phyloP scores from a whole-genome alignment of 30 jellyfish, hydroid and myxozoan species.

The Cassiopea xamachana region DNA sequence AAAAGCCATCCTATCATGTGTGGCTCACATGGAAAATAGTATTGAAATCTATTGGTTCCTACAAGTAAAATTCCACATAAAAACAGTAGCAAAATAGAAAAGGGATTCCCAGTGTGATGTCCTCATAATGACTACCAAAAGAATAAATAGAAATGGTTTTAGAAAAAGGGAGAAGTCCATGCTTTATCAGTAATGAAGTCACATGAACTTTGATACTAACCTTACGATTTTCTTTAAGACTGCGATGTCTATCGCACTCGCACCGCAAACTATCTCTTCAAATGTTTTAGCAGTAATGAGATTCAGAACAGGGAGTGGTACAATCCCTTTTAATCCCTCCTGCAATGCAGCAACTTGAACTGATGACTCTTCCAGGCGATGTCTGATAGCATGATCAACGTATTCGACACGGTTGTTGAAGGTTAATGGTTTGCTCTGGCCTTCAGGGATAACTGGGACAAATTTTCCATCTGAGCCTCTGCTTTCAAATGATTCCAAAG shows the following conservation, averaged over 20 bases:
- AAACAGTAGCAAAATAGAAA: too few species aligned
- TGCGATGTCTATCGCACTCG: constrained; percentile 70
- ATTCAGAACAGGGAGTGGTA: constrained; percentile 82
- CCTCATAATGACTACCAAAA: too few species aligned
- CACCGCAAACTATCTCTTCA: constrained; percentile 93
- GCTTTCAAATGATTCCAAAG: constrained; percentile 87
- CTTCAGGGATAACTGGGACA: constrained; percentile 88
- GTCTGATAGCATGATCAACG: constrained; percentile 70
- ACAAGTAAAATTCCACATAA: too few species aligned
- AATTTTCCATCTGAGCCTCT: constrained; percentile 88
- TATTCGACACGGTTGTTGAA: constrained; percentile 76
- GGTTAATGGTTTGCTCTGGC: constrained; percentile 78
- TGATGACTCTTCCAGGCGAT: constrained; percentile 80
- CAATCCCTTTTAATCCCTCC: constrained; percentile 82
- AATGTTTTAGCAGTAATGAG: constrained; percentile 81
- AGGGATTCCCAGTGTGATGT: too few species aligned
- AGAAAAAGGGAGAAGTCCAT: too few species aligned
- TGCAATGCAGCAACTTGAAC: constrained; percentile 74
- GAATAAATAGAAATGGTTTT: too few species aligned
- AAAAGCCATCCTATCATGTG: too few species aligned
- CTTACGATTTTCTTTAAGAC: constrained; percentile 79
- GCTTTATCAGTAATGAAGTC: too few species aligned
- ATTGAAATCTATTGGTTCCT: too few species aligned
- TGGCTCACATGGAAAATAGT: too few species aligned
- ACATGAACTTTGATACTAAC: constrained; percentile 17